Conservation (phyloP, 2,113 vertebrate species). For the Ptychochromis oligacanthus region DNA sequence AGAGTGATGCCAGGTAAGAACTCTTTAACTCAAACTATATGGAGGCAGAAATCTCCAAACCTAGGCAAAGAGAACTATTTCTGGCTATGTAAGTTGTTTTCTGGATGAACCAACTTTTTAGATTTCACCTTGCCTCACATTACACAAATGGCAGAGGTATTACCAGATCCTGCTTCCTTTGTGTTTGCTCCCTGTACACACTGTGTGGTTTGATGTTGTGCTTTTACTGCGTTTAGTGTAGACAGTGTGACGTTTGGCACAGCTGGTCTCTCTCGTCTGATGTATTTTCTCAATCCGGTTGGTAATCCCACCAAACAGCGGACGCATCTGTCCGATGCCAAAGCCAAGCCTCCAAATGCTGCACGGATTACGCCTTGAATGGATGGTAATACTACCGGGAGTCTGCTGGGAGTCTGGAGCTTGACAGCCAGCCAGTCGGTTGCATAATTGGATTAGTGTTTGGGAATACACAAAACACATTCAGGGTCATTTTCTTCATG, state of each 20-base stretch:
- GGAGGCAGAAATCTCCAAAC: not conserved
- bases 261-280: conserved; percentile 39
- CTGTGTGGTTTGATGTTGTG: not conserved
- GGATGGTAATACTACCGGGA: conserved; percentile 59
- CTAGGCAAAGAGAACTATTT: not conserved
- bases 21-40: not conserved
- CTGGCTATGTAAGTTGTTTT: not conserved
- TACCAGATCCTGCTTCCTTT: not conserved
- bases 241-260: conserved; percentile 40
- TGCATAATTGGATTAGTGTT: conserved; percentile 69
- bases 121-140: not conserved
- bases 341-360: conserved; percentile 69
- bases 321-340: conserved; percentile 66
- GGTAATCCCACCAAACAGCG: conserved; percentile 71
- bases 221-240: conserved; percentile 27
- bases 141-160: not conserved
- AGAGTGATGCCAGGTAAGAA: not conserved
- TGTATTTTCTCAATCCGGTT: conserved; percentile 68
- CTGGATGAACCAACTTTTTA: not conserved
- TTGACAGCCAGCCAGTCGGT: conserved; percentile 61
- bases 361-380: conserved; percentile 69
- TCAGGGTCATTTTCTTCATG: conserved; percentile 46
- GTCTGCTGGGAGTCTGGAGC: conserved; percentile 58
- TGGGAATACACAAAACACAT: conserved; percentile 50
- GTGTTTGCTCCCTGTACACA: not conserved